These are phyloP conservation scores for Cotesia typhae DNA, from an alignment of 1,140 invertebrate genomes.

Conservation along the genomic window DNA sequence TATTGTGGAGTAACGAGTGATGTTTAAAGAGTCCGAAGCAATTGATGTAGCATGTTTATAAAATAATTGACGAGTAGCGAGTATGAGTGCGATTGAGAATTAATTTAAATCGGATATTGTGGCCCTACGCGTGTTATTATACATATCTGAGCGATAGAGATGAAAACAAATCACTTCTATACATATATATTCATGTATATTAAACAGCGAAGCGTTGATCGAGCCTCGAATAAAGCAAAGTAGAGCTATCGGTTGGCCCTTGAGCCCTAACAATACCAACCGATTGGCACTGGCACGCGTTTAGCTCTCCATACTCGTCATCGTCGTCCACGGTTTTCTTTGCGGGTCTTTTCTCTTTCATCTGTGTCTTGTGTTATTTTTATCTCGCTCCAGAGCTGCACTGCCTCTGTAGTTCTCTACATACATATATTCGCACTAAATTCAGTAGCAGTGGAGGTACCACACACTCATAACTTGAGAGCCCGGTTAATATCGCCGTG, in stretches of 20 bases:
- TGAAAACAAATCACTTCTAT: no score
- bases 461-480: neutral
- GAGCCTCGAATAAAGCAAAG: constrained; percentile 46
- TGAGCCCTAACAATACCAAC: constrained; percentile 59
- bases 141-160: neutral
- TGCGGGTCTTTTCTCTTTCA: neutral
- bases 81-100: constrained; percentile 39
- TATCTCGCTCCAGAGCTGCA: no score
- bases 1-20: neutral
- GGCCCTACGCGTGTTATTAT: constrained; percentile 31
- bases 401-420: no score
- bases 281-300: constrained; percentile 52
- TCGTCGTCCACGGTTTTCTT: neutral
- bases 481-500: constrained; percentile 56
- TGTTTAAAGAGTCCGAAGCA: neutral
- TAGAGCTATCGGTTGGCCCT: constrained; percentile 50
- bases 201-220: constrained; percentile 50
- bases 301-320: constrained; percentile 11
- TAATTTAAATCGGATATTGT: constrained; percentile 60
- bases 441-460: no score
- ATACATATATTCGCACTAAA: no score
- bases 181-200: no score
- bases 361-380: neutral
- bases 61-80: constrained; percentile 15
- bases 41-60: neutral